Evolutionary conservation across 2,888 invertebrate genomes (phyloP).

Genomic region (Acanthosepion lycidas): DNA sequence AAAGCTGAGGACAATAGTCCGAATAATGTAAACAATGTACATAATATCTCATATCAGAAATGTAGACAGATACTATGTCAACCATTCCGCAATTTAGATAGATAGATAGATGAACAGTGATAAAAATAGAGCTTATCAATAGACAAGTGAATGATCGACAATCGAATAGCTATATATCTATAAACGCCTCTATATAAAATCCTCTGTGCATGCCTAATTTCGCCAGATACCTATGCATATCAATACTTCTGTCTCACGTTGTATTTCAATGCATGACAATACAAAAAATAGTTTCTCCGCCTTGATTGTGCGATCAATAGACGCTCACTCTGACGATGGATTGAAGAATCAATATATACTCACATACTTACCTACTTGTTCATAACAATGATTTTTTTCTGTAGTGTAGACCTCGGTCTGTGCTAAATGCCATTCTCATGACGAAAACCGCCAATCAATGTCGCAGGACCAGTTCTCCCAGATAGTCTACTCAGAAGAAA

Average conservation of each 20-base stretch:
- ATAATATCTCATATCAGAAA: no score
- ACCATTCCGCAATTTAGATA: no score
- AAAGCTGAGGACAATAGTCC: no score
- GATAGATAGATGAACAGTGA: not conserved
- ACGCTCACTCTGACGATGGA: not conserved
- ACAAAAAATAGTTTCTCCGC: not conserved
- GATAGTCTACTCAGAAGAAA: not conserved
- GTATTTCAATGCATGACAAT: not conserved
- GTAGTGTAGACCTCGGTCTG: not conserved
- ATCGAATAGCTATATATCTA: not conserved
- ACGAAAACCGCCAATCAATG: not conserved
- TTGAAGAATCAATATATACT: not conserved
- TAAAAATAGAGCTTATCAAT: not conserved
- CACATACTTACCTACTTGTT: not conserved
- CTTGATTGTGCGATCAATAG: not conserved
- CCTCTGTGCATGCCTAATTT: not conserved
- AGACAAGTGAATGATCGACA: not conserved
- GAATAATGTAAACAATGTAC: no score
- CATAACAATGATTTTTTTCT: not conserved
- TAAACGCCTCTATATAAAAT: no score
- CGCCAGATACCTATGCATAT: not conserved
- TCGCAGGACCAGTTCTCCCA: not conserved
- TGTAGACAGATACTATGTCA: no score
- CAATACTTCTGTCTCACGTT: not conserved
- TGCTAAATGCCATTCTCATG: not conserved